Evolutionary conservation across 2,797 vertebrate species (phyloP).

Genomic region (Rhinichthys osculus): DNA sequence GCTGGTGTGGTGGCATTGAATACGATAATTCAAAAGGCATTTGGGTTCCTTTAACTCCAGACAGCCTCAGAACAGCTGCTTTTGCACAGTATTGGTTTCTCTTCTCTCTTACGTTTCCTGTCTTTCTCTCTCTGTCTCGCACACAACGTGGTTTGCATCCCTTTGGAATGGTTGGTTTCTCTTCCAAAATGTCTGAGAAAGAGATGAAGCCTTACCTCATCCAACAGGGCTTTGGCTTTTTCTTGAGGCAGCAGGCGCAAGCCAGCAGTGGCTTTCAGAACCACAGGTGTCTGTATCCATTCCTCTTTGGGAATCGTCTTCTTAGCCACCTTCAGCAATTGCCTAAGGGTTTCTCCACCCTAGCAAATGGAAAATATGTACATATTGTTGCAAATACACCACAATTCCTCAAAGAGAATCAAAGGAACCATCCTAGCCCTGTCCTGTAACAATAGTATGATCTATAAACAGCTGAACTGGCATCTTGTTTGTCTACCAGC

Average conservation of each 20-base stretch:
- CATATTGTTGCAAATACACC: background rate
- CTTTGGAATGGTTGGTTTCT: constrained; percentile 66
- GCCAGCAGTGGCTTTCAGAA: constrained; percentile 95
- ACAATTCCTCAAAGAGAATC: background rate
- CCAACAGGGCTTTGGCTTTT: constrained; percentile 87
- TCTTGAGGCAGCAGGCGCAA: constrained; percentile 89
- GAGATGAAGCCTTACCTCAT: constrained; percentile 81
- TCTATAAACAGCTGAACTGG: background rate
- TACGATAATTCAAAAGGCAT: constrained; percentile 79
- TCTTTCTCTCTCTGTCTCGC: constrained; percentile 73
- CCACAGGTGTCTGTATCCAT: constrained; percentile 92
- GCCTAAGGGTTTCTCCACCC: constrained; percentile 89
- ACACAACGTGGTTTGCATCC: constrained; percentile 80
- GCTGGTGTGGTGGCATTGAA: constrained; percentile 74
- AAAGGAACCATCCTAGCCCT: background rate
- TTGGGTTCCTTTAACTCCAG: constrained; percentile 72
- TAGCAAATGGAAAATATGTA: constrained; percentile 61
- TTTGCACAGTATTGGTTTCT: constrained; percentile 73
- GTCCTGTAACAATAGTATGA: background rate
- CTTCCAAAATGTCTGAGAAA: constrained; percentile 73
- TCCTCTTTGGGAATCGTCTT: constrained; percentile 88
- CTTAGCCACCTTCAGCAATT: constrained; percentile 88
- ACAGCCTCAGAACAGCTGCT: constrained; percentile 82
- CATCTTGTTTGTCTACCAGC: background rate
- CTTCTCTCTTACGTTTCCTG: constrained; percentile 62